A percentile compares a stretch with the other conserved stretches of the same genome.
These are phyloP conservation scores for Drosophila parabipectinata DNA, from an alignment of 1,140 invertebrate genomes.

Conservation along the genomic window DNA sequence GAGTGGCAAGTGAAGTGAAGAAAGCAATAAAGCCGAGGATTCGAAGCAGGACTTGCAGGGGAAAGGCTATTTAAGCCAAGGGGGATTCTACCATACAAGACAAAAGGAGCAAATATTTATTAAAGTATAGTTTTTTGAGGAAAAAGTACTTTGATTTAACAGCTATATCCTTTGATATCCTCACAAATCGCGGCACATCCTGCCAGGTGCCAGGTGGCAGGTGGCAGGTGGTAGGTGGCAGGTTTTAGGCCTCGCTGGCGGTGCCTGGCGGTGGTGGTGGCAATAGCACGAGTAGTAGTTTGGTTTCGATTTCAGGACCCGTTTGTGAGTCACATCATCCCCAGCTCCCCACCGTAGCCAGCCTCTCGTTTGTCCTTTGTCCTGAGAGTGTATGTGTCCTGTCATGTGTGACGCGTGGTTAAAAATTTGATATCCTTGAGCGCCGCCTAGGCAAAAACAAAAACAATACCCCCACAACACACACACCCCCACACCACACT, in stretches of 20 bases:
- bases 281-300: slow-evolving; percentile 11
- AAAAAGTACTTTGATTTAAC: too few species aligned
- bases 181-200: slow-evolving; percentile 26
- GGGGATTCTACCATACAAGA: not conserved
- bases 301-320: slow-evolving; percentile 33
- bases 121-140: slow-evolving; percentile 3
- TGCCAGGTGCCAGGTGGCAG: slow-evolving; percentile 6
- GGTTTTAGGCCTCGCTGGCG: too few species aligned
- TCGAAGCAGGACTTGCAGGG: not conserved
- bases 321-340: slow-evolving; percentile 33
- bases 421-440: slow-evolving; percentile 80
- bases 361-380: not conserved
- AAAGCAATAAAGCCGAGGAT: slow-evolving; percentile 27
- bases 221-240: too few species aligned
- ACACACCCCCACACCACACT: not conserved
- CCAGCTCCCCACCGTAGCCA: not conserved
- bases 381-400: slow-evolving; percentile 30
- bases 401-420: slow-evolving; percentile 76
- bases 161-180: not conserved
- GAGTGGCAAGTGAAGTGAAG: slow-evolving; percentile 30
- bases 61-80: slow-evolving; percentile 16
- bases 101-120: too few species aligned
- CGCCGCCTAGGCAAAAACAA: slow-evolving; percentile 53
- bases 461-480: not conserved
- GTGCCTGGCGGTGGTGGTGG: not conserved